Percentiles rank a stretch among this genome's conserved stretches.
Conservation (phyloP, 2,797 vertebrate genomes). For the Apodemus agrarius region DNA sequence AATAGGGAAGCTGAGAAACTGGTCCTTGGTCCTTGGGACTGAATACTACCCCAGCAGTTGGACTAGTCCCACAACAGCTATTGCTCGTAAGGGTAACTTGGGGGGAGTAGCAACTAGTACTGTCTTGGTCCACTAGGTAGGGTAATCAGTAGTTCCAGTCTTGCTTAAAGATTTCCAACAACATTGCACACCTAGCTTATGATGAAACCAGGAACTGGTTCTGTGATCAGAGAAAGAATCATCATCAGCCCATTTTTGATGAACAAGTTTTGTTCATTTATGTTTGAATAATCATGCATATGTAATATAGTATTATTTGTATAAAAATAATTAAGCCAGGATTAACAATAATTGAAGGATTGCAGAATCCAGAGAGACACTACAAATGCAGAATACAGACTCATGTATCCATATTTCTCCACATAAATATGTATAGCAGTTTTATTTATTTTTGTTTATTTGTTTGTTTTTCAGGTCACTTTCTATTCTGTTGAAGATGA, state of each 20-base stretch:
- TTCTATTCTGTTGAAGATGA: not conserved
- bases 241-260: not conserved
- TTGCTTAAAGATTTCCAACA: not conserved
- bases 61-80: not conserved
- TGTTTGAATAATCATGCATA: not conserved
- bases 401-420: not conserved
- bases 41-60: not conserved
- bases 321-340: not conserved
- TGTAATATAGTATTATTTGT: not conserved
- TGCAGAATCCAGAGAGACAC: not conserved
- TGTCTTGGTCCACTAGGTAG: not conserved
- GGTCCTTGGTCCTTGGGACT: not conserved
- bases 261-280: not conserved
- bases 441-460: not conserved
- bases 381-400: not conserved
- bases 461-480: not conserved
- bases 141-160: not conserved
- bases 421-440: not conserved
- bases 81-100: not conserved
- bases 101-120: not conserved
- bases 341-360: not conserved
- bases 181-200: not conserved
- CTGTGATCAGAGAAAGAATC: not conserved
- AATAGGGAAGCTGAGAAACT: not conserved
- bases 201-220: not conserved